Conservation (phyloP, 2,888 invertebrate species). For the Rhodophaea formosa region DNA sequence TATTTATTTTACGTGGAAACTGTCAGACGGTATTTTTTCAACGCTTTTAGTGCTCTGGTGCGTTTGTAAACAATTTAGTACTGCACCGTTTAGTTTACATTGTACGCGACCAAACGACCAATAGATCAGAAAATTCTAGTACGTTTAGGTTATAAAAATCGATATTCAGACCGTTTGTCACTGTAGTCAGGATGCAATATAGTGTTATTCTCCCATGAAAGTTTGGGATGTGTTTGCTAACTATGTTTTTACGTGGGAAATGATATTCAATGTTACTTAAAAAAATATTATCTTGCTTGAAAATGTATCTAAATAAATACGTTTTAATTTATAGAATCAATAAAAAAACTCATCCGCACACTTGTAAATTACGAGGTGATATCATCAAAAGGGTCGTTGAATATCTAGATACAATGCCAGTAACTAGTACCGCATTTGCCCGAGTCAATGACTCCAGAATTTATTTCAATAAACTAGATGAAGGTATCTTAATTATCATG, state of each 20-base stretch:
- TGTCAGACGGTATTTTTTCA: constrained; percentile 43
- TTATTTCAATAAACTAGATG: neutral
- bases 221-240: too few relatives aligned
- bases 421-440: neutral
- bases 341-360: too few relatives aligned
- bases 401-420: neutral
- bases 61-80: constrained; percentile 66
- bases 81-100: constrained; percentile 1
- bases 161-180: too few relatives aligned
- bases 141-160: neutral
- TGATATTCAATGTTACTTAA: too few relatives aligned
- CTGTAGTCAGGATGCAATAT: too few relatives aligned
- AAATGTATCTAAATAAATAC: too few relatives aligned
- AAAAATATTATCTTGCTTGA: too few relatives aligned
- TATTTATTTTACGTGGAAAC: constrained; percentile 73
- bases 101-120: neutral
- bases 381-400: too few relatives aligned
- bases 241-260: too few relatives aligned
- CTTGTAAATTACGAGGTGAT: too few relatives aligned
- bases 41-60: constrained; percentile 57
- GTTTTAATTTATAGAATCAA: too few relatives aligned
- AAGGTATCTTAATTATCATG: neutral
- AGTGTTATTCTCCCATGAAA: too few relatives aligned
- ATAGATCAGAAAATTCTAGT: neutral
- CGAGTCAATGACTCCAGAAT: neutral